Conservation (phyloP, 2,888 invertebrate species). For the Eucriotettix oculatus region DNA sequence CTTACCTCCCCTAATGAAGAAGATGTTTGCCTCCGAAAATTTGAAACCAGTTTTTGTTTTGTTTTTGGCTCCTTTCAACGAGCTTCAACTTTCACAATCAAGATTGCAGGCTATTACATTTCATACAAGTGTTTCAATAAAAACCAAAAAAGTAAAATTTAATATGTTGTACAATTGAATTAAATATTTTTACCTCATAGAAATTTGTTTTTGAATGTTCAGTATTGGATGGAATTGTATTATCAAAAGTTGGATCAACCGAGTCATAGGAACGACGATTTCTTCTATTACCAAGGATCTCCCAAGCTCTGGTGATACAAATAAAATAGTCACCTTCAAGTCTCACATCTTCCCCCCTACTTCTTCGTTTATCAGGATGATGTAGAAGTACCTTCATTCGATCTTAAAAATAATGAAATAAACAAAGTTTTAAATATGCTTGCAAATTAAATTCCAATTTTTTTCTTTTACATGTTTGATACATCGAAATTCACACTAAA, state of each 20-base stretch:
- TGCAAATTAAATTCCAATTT: neutral
- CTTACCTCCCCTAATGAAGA: too few species aligned
- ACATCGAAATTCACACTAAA: too few species aligned
- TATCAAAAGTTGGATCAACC: constrained; percentile 87
- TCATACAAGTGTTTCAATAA: too few species aligned
- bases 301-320: constrained; percentile 95
- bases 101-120: too few species aligned
- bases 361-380: constrained; percentile 96
- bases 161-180: neutral
- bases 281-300: constrained; percentile 63
- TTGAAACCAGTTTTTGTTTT: too few species aligned
- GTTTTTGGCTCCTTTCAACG: too few species aligned
- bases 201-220: constrained; percentile 64
- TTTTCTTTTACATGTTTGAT: too few species aligned
- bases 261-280: constrained; percentile 90
- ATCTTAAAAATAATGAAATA: constrained; percentile 27
- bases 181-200: constrained; percentile 28
- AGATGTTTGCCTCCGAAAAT: too few species aligned
- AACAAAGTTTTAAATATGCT: neutral
- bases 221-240: constrained; percentile 58
- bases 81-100: too few species aligned
- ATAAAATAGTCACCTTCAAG: constrained; percentile 95
- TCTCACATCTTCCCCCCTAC: constrained; percentile 70
- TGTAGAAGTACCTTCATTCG: constrained; percentile 78
- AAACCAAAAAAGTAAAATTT: too few species aligned